phyloP scores from a whole-genome alignment of 1,140 invertebrate species.

The Drosophila subobscura region DNA sequence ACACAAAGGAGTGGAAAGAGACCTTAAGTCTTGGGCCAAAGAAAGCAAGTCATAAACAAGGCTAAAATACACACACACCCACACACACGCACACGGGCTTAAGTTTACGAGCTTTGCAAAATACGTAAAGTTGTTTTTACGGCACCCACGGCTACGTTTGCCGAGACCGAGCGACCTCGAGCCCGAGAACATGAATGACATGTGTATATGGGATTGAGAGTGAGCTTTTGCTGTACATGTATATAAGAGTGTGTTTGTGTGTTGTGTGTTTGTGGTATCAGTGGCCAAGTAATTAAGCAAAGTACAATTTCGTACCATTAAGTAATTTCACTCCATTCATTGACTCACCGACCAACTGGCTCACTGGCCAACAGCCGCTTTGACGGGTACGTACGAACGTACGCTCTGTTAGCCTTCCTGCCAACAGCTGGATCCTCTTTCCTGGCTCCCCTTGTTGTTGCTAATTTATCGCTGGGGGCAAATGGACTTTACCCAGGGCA shows the following conservation, averaged over 20 bases:
- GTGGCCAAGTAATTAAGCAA: slow-evolving; percentile 82
- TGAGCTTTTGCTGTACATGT: slow-evolving; percentile 27
- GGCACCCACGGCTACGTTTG: slow-evolving; percentile 68
- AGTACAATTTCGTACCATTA: slow-evolving; percentile 82
- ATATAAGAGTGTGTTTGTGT: neutral
- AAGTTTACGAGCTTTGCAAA: slow-evolving; percentile 66
- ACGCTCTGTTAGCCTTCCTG: neutral
- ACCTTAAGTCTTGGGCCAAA: slow-evolving; percentile 41
- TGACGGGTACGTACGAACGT: slow-evolving; percentile 13
- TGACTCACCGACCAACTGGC: slow-evolving; percentile 57
- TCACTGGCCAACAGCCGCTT: slow-evolving; percentile 44
- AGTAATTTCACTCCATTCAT: slow-evolving; percentile 80
- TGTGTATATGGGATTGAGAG: slow-evolving; percentile 22
- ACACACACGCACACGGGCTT: slow-evolving; percentile 23
- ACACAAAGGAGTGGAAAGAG: neutral
- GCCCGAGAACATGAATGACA: slow-evolving; percentile 62
- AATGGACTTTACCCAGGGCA: slow-evolving; percentile 65
- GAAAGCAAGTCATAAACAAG: slow-evolving; percentile 73
- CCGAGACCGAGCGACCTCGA: neutral
- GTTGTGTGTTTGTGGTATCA: slow-evolving; percentile 49
- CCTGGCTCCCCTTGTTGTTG: slow-evolving; percentile 36
- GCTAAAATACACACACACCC: slow-evolving; percentile 33
- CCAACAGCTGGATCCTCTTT: slow-evolving; percentile 1
- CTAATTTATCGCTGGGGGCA: slow-evolving; percentile 67
- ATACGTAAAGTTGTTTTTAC: slow-evolving; percentile 76